A percentile compares a stretch with the other conserved stretches of the same genome.
These are phyloP conservation scores for Cyprinodon diabolis DNA, from an alignment of 2,797 vertebrate species.

Conservation along the genomic window DNA sequence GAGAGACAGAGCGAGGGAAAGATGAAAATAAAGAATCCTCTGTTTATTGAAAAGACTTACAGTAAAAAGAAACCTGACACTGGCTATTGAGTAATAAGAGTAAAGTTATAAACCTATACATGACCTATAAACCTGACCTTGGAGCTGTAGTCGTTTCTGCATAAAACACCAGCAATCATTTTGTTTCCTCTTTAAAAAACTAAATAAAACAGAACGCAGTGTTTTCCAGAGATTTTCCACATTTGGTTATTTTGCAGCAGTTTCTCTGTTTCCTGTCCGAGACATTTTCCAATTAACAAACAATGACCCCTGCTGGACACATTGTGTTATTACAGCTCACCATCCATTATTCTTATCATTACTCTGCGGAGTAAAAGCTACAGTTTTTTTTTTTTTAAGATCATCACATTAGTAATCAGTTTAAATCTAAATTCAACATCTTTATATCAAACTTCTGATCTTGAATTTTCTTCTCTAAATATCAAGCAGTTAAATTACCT, in stretches of 20 bases:
- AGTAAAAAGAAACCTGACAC: background rate
- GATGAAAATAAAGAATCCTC: slow-evolving; percentile 35
- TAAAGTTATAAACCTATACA: background rate
- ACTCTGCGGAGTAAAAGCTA: background rate
- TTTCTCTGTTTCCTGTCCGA: background rate
- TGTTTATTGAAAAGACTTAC: slow-evolving; percentile 15
- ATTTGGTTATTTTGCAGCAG: slow-evolving; percentile 25
- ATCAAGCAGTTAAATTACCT: background rate
- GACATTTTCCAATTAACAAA: background rate
- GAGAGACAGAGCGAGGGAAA: slow-evolving; percentile 28
- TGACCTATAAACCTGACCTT: background rate
- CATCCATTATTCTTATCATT: background rate
- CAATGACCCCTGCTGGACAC: slow-evolving; percentile 57
- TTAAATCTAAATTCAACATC: too few species aligned
- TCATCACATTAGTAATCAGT: too few species aligned
- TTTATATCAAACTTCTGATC: background rate
- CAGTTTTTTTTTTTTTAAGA: background rate
- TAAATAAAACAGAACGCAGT: background rate
- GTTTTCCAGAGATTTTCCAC: background rate
- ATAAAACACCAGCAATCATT: background rate
- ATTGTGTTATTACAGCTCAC: slow-evolving; percentile 20
- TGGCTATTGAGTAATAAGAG: background rate
- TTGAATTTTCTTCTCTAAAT: background rate
- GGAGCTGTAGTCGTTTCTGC: background rate
- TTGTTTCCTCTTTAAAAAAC: slow-evolving; percentile 2